Evolutionary conservation across 1,140 invertebrate genomes (phyloP).

Genomic region (Halictus rubicundus): DNA sequence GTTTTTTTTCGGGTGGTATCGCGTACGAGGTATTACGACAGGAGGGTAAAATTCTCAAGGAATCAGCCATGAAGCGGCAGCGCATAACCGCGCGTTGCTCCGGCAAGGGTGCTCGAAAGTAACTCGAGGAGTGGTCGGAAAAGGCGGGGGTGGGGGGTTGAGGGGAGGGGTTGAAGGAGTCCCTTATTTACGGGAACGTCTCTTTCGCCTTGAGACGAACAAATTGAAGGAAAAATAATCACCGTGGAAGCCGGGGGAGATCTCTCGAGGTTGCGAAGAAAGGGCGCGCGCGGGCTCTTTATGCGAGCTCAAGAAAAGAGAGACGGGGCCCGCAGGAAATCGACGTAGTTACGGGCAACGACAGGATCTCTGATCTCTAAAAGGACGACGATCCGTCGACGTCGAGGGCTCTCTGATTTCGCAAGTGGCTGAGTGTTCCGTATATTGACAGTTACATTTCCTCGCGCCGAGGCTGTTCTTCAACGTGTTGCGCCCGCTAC

Average conservation of each 20-base stretch:
- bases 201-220: not conserved
- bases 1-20: too few species aligned
- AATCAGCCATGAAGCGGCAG: not conserved
- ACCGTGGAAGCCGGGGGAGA: not conserved
- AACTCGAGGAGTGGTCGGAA: not conserved
- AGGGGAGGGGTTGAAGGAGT: not conserved
- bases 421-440: constrained; percentile 31
- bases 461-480: constrained; percentile 1
- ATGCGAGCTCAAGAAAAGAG: not conserved
- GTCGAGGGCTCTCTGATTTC: constrained; percentile 40
- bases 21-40: not conserved
- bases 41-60: not conserved
- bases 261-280: not conserved
- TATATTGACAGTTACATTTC: constrained; percentile 45
- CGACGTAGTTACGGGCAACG: constrained; percentile 1
- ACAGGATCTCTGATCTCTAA: constrained; percentile 37
- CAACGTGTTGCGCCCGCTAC: constrained; percentile 13
- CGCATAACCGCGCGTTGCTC: not conserved
- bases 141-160: too few species aligned
- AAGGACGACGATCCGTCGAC: constrained; percentile 22
- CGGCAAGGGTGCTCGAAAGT: not conserved
- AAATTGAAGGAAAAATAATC: constrained; percentile 4
- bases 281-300: not conserved
- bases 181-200: not conserved
- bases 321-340: constrained; percentile 2